Evolutionary conservation across 2,113 vertebrate genomes (phyloP).

Genomic region (Callipepla californica): DNA sequence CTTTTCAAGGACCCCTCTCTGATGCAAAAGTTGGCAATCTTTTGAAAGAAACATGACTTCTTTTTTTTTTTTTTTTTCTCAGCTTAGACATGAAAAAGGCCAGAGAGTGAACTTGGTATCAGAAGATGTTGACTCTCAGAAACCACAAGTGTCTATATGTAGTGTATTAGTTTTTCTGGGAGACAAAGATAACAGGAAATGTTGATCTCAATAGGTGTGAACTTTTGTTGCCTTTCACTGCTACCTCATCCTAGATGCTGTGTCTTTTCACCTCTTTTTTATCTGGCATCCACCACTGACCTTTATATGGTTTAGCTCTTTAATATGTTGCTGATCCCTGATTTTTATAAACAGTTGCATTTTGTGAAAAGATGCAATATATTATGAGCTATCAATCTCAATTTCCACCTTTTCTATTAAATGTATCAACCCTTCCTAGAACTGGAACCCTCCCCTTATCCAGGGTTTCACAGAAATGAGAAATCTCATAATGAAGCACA

Average conservation of each 20-base stretch:
- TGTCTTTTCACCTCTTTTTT: background rate
- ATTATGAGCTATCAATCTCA: background rate
- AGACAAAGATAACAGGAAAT: background rate
- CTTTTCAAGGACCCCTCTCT: background rate
- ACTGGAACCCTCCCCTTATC: background rate
- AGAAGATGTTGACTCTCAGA: background rate
- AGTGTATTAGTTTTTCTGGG: slow-evolving; percentile 19
- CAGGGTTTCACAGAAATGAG: background rate
- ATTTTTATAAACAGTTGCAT: background rate
- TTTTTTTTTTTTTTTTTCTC: background rate
- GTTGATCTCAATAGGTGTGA: background rate
- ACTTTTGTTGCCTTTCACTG: background rate
- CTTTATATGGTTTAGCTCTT: background rate
- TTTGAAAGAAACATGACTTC: background rate
- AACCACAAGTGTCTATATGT: background rate
- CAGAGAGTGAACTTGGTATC: background rate
- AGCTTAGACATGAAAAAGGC: background rate
- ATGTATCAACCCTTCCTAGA: background rate
- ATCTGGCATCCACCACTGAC: background rate
- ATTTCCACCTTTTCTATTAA: background rate
- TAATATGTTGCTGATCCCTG: background rate
- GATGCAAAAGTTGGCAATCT: background rate
- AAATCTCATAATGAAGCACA: background rate
- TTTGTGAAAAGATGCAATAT: background rate
- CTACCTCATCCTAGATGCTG: background rate